Percentiles rank a stretch among this genome's conserved stretches.
Evolutionary conservation across 2,797 vertebrate species (phyloP).

Genomic region (Myoxocephalus aenaeus): DNA sequence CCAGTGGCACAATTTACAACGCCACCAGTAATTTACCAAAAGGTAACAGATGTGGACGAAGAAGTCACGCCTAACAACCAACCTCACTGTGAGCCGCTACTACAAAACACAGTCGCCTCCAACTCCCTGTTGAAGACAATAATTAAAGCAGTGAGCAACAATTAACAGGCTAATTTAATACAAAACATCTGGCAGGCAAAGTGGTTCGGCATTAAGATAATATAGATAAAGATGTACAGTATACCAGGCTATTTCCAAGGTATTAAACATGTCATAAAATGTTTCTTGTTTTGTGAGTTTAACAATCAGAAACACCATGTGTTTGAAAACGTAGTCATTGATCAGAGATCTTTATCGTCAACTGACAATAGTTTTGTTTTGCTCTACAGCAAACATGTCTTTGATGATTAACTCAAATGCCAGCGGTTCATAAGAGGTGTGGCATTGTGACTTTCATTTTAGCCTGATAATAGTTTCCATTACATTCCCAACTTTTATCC

Average conservation of each 20-base stretch:
- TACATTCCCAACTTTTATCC: not conserved
- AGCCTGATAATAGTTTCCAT: not conserved
- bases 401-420: conserved; percentile 25
- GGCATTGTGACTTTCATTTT: conserved; percentile 27
- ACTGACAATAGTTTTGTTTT: not conserved
- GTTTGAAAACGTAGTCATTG: not conserved
- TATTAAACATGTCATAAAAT: not conserved
- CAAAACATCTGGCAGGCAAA: not conserved
- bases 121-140: not conserved
- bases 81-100: no score
- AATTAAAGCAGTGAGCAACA: not conserved
- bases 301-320: not conserved
- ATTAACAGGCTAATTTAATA: not conserved
- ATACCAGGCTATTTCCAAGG: not conserved
- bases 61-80: not conserved
- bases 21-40: not conserved
- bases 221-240: not conserved
- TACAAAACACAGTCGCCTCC: not conserved
- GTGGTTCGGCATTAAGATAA: not conserved
- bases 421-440: conserved; percentile 7
- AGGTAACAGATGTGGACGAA: not conserved
- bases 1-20: not conserved
- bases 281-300: not conserved
- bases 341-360: not conserved
- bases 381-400: not conserved